Conservation (phyloP, 2,113 vertebrate species). For the Lampris incognitus region DNA sequence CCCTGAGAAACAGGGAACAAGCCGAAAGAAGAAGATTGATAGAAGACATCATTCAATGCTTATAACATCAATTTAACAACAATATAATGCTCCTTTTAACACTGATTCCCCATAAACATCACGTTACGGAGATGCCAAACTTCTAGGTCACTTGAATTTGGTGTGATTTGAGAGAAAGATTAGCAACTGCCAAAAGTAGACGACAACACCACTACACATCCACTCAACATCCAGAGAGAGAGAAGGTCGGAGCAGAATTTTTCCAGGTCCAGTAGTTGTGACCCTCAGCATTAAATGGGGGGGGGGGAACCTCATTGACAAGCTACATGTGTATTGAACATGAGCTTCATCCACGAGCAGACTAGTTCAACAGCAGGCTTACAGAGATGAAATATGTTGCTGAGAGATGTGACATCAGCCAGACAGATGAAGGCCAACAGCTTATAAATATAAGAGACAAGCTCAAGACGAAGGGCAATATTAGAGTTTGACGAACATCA, state of each 20-base stretch:
- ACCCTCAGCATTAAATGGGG: constrained; percentile 17
- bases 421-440: constrained; percentile 7
- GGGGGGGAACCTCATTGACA: constrained; percentile 1
- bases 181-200: neutral
- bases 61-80: no score
- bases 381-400: constrained; percentile 38
- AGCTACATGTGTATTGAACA: neutral
- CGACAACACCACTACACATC: neutral
- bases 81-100: no score
- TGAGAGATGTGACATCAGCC: constrained; percentile 28
- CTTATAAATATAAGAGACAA: constrained; percentile 37
- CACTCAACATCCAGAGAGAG: neutral
- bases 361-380: constrained; percentile 55
- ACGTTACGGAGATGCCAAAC: neutral
- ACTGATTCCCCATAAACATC: no score
- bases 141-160: neutral
- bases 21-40: no score
- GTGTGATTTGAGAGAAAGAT: neutral
- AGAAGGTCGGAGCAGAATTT: neutral
- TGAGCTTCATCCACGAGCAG: constrained; percentile 7
- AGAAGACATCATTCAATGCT: no score
- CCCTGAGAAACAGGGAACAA: no score
- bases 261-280: constrained; percentile 24
- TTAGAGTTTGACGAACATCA: neutral
- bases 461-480: neutral